A percentile compares a stretch with the other conserved stretches of the same genome.
phyloP scores from a whole-genome alignment of 2,797 vertebrate species.

The Protonibea diacanthus region DNA sequence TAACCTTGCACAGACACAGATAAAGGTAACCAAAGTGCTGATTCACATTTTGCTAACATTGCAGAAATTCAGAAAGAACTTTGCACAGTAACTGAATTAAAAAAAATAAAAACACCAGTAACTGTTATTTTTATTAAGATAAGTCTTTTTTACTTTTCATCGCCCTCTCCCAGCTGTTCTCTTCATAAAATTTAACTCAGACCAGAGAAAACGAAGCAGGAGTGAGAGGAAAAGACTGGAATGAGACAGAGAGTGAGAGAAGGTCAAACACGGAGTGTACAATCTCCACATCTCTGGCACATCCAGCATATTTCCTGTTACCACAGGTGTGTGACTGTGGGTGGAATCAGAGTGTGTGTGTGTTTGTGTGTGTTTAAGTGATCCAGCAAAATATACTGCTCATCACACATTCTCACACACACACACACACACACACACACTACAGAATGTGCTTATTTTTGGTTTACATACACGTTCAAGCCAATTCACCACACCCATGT shows the following conservation, averaged over 20 bases:
- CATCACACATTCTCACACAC: slow-evolving; percentile 9
- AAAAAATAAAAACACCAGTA: not conserved
- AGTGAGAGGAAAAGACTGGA: not conserved
- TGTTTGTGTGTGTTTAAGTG: slow-evolving; percentile 35
- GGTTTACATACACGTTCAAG: no score
- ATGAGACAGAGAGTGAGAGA: not conserved
- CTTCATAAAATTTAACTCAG: not conserved
- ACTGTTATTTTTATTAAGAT: not conserved
- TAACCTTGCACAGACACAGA: not conserved
- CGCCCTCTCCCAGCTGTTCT: not conserved
- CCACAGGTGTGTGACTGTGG: slow-evolving; percentile 64
- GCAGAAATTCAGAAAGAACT: not conserved
- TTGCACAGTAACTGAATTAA: no score
- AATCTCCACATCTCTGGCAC: slow-evolving; percentile 54
- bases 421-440: slow-evolving; percentile 10
- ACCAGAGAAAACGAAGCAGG: not conserved
- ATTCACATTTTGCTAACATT: not conserved
- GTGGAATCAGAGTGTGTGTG: slow-evolving; percentile 25
- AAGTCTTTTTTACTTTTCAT: not conserved
- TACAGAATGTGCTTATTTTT: not conserved
- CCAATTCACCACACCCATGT: slow-evolving; percentile 5
- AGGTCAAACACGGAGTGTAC: slow-evolving; percentile 27
- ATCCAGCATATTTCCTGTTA: slow-evolving; percentile 58
- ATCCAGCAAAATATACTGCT: slow-evolving; percentile 44
- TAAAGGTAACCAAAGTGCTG: not conserved